Conservation (phyloP, 2,113 vertebrate species). For the Pseudorectes ferrugineus region DNA sequence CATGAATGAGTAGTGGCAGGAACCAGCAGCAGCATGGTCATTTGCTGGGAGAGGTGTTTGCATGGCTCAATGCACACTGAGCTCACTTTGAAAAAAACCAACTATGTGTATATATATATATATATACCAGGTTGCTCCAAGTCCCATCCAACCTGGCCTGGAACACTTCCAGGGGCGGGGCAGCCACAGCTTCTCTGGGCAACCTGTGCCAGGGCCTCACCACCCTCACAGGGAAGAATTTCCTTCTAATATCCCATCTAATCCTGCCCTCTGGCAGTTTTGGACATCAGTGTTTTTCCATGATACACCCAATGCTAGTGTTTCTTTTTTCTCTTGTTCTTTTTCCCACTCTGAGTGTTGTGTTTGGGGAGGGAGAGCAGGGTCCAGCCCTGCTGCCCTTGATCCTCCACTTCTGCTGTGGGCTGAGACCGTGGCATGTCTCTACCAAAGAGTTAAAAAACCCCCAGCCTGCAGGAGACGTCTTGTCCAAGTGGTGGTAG, state of each 20-base stretch:
- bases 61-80: not conserved
- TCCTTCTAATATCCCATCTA: not conserved
- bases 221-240: not conserved
- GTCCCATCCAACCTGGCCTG: not conserved
- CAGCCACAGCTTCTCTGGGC: not conserved
- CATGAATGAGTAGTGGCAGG: not conserved
- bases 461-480: not conserved
- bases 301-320: not conserved
- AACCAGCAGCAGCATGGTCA: not conserved
- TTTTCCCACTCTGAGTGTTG: fast-evolving
- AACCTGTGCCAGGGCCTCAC: not conserved
- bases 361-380: not conserved
- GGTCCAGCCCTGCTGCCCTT: fast-evolving
- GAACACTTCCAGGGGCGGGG: not conserved
- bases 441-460: conserved; percentile 13
- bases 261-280: not conserved
- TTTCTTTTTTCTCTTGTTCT: not conserved
- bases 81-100: not conserved
- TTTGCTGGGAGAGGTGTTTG: not conserved
- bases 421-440: fast-evolving
- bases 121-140: not conserved
- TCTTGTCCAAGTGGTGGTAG: conserved; percentile 20
- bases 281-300: not conserved
- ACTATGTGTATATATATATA: no score
- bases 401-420: fast-evolving